Evolutionary conservation across 1,140 invertebrate species (phyloP).

Genomic region (Hetaerina americana): DNA sequence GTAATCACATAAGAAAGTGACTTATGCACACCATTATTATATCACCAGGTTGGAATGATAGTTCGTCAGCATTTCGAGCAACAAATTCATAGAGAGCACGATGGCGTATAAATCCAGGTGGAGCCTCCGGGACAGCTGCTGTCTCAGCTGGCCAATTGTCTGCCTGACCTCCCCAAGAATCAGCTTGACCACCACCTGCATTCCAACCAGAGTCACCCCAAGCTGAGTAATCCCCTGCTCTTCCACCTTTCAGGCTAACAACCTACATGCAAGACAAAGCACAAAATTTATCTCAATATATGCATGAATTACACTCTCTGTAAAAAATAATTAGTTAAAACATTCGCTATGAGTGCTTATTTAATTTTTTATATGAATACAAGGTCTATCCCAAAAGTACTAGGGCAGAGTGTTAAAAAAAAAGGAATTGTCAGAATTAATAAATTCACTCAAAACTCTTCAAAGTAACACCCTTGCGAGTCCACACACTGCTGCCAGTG

Average conservation of each 20-base stretch:
- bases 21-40: constrained; percentile 62
- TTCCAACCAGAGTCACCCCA: constrained; percentile 20
- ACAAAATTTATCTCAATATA: background rate
- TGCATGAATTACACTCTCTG: too few relatives aligned
- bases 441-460: too few relatives aligned
- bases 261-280: constrained; percentile 18
- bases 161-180: constrained; percentile 15
- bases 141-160: constrained; percentile 10
- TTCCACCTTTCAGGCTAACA: constrained; percentile 37
- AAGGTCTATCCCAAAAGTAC: too few relatives aligned
- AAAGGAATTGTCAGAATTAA: too few relatives aligned
- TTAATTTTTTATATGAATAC: too few relatives aligned
- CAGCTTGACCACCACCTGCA: constrained; percentile 23
- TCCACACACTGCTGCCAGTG: too few relatives aligned
- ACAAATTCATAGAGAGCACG: constrained; percentile 89
- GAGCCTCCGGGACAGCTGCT: background rate
- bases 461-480: too few relatives aligned
- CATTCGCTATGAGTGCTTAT: too few relatives aligned
- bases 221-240: constrained; percentile 20
- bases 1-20: too few relatives aligned
- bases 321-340: too few relatives aligned
- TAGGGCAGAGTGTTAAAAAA: too few relatives aligned
- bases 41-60: constrained; percentile 88
- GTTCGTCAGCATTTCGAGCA: constrained; percentile 83
- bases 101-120: constrained; percentile 52